Base-by-base conservation (phyloP, 2,888 invertebrate genomes). In the Halictus quadricinctus region DNA sequence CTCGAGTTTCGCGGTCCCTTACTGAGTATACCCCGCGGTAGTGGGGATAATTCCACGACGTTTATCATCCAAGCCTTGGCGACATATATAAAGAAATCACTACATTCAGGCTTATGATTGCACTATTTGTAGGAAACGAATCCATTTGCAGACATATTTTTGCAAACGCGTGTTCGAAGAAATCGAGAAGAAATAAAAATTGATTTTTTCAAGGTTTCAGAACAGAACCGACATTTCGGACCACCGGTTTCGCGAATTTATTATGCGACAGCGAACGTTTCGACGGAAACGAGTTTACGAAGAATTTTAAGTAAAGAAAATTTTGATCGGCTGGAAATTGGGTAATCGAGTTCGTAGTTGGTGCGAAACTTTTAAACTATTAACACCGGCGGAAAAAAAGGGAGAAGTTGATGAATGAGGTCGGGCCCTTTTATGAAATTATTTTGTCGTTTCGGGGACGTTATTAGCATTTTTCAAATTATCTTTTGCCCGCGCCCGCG, bases 301-400 rank as follows among this genome's bases (percentile, higher is more conserved):
- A 69, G 69, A 69, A 69, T 69, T 69, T 41, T 10, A 41, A 69
- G 41, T 21, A 21, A 69, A 36, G 69, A 36, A 69, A 69, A 69
- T 69, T 69, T 69, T 41, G 69, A 41, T 36, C 69, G 69, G n/a
- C 0, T 69, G 41, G 41, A 69, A 41, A 69, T 69, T 69, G 41
- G 41, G 21, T 69, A 21, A 41, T 36, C 69, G 41, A 69, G 69
- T 69, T 69, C 36, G 21, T 12, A 41, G 41, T 41, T 69, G 21
- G 4, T 5, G 69, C 21, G 36, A 12, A 69, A 69, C 69, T 69
- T 69, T 69, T 43, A 36, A 69, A 3, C 8, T 21, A 66, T 66
- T 66, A 36, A 36, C 18, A 36, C 18, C 10, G 41, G 12, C 21
- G 21, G 5, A 5, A 36, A 69, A 69, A 41, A 36, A 41, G 29